Evolutionary conservation across 2,888 invertebrate species (phyloP).

Genomic region (Heterodera filipjevi): DNA sequence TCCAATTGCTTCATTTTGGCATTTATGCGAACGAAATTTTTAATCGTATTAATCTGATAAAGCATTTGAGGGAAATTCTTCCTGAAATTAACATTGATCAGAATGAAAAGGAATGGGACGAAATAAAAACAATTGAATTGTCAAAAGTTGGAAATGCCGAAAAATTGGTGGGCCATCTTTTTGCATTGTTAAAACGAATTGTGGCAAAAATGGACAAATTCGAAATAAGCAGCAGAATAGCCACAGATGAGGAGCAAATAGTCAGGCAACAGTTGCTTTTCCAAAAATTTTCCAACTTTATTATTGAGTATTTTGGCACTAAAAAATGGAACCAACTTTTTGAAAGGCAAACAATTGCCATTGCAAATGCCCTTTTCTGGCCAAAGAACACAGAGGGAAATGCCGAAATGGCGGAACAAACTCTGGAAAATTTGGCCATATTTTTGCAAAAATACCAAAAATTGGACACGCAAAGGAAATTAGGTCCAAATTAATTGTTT

Average conservation of each 20-base stretch:
- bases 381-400: background rate
- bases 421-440: background rate
- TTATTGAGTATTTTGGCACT: background rate
- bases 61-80: background rate
- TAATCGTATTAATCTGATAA: background rate
- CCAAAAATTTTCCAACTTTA: background rate
- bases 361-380: background rate
- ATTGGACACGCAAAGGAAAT: background rate
- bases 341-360: background rate
- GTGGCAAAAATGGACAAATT: constrained; percentile 13
- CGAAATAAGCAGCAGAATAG: background rate
- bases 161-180: background rate
- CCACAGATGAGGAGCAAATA: background rate
- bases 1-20: background rate
- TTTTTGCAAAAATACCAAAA: background rate
- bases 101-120: background rate
- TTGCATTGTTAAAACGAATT: background rate
- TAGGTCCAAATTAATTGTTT: background rate
- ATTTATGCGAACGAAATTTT: background rate
- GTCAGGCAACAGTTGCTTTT: background rate
- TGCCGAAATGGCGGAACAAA: background rate
- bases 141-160: background rate
- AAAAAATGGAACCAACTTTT: background rate
- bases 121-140: background rate
- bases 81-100: background rate